Evolutionary conservation across 2,888 invertebrate species (phyloP).

Genomic region (Euzetes globulus): DNA sequence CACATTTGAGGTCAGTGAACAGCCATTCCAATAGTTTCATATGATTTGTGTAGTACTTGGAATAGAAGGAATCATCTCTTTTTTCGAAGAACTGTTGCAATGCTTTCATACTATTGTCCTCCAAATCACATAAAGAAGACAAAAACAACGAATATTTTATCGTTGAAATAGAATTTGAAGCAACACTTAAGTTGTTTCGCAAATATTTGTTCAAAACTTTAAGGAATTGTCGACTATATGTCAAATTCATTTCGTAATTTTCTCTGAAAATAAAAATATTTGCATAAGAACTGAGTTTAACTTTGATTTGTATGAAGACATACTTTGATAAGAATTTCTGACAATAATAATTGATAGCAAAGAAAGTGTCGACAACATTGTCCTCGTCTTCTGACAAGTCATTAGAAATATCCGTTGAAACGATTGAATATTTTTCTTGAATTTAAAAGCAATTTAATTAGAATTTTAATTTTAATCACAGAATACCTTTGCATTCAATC

Average conservation of each 20-base stretch:
- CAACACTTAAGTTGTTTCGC: neutral
- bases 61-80: neutral
- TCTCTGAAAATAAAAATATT: neutral
- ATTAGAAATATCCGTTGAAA: neutral
- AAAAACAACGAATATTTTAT: slow-evolving; percentile 3
- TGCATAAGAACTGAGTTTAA: neutral
- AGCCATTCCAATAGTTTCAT: neutral
- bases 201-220: neutral
- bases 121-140: neutral
- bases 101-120: neutral
- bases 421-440: neutral
- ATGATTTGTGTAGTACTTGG: slow-evolving; percentile 1
- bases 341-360: slow-evolving; percentile 11
- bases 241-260: neutral
- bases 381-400: neutral
- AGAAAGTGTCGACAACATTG: neutral
- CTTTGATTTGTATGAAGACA: neutral
- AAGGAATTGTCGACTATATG: no score
- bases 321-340: neutral
- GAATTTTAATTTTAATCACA: neutral
- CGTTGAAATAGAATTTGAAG: neutral
- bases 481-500: neutral
- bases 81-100: neutral
- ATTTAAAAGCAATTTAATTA: neutral
- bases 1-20: neutral